These are phyloP conservation scores for Hippoglossus hippoglossus DNA, from an alignment of 2,797 vertebrate species.

Conservation along the genomic window DNA sequence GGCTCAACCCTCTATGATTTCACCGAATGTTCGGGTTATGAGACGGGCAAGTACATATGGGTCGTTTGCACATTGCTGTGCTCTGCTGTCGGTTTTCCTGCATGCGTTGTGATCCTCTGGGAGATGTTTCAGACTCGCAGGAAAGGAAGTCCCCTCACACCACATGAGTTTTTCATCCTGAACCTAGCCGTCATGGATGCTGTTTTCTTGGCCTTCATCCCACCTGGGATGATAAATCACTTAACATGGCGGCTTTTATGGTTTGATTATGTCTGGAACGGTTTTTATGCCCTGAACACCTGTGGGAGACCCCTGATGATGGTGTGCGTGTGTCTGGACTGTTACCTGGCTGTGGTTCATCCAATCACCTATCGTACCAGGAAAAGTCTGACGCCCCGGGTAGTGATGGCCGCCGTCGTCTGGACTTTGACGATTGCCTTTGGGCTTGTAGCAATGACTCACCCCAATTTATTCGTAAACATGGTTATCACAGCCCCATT, in stretches of 20 bases:
- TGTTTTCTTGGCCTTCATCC: constrained; percentile 53
- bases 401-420: constrained; percentile 27
- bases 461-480: not conserved
- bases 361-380: constrained; percentile 72
- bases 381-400: constrained; percentile 58
- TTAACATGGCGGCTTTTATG: rapidly evolving
- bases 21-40: not conserved
- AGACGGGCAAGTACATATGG: constrained; percentile 11
- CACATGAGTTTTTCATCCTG: constrained; percentile 63
- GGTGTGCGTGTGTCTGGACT: constrained; percentile 75
- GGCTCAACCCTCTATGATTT: not conserved
- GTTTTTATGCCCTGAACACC: constrained; percentile 14
- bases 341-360: constrained; percentile 77
- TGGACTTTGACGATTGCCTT: constrained; percentile 34
- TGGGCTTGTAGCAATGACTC: not conserved
- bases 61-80: rapidly evolving
- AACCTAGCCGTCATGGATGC: constrained; percentile 68
- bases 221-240: constrained; percentile 39
- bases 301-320: constrained; percentile 76
- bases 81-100: constrained; percentile 64
- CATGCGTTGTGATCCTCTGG: constrained; percentile 54
- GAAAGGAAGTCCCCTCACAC: constrained; percentile 28
- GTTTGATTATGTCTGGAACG: not conserved
- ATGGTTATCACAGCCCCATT: constrained; percentile 13
- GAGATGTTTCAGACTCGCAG: constrained; percentile 50